These are phyloP conservation scores for Alauda arvensis DNA, from an alignment of 2,797 vertebrate species.

Conservation along the genomic window DNA sequence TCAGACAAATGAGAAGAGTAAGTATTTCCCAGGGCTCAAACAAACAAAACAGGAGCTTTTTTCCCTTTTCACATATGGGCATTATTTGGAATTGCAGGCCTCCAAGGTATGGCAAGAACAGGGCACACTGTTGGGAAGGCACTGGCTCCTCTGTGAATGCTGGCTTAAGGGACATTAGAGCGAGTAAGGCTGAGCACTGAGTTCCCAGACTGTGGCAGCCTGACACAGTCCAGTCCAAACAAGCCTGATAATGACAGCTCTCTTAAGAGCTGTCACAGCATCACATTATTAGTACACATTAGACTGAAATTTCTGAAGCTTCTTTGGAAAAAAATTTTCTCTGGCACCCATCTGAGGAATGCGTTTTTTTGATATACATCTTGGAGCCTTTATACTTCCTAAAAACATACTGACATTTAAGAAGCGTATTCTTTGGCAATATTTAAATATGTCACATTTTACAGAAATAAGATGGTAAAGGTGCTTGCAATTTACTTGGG, in stretches of 20 bases:
- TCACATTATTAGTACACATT: background rate
- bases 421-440: constrained; percentile 10
- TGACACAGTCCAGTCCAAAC: background rate
- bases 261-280: background rate
- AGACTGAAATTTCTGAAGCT: constrained; percentile 8
- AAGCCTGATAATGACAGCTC: constrained; percentile 5
- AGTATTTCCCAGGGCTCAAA: background rate
- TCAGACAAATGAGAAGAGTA: background rate
- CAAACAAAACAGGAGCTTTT: background rate
- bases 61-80: background rate
- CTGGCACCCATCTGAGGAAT: background rate
- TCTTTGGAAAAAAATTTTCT: background rate
- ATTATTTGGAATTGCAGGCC: background rate
- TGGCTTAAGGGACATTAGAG: background rate
- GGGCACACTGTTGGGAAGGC: background rate
- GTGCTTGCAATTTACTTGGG: constrained; percentile 30
- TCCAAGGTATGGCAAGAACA: background rate
- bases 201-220: background rate
- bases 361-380: background rate
- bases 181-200: background rate
- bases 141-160: background rate
- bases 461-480: constrained; percentile 27
- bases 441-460: constrained; percentile 7
- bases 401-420: constrained; percentile 47
- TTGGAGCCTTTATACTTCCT: constrained; percentile 1